Evolutionary conservation across 2,797 vertebrate genomes (phyloP), one percentile per base, ranked within the genome.

Genomic region (Pygocentrus nattereri): DNA sequence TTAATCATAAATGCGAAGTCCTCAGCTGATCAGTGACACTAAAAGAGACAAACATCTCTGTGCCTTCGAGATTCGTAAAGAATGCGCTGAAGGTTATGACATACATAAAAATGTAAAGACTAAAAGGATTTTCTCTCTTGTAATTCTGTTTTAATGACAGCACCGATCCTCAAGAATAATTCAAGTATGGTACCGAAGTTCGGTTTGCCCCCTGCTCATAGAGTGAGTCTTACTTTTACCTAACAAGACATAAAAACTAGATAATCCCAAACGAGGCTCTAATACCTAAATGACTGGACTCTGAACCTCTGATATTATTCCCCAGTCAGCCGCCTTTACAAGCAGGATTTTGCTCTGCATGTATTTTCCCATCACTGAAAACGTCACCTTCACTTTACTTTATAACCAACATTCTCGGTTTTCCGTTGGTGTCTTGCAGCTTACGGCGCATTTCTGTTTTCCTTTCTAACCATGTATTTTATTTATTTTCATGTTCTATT

Each of bases 381-480:
- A 82, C 31, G 80, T 67, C 80, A 77, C 61, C 56, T 82, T 64
- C 58, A 81, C 67, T 77, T 82, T 77, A 82, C 67, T 82, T 82
- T 72, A 82, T 72, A 72, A 72, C 68, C 61, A 65, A 30, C 58
- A 23, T 47, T 65, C 54, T 47, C 38, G 8, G 47, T 72, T 82
- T 82, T 82, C 80, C 80, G 58, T 64, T 12, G 47, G 68, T 72
- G 68, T 73, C 68, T 47, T 58, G 3, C 31, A 31, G 74, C 67
- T 56, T 77, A 65, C 23, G 27, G 68, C 30, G 2, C n/a, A 52
- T 54, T 78, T 77, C 44, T 82, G 67, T 82, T 82, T 82, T 82
- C 67, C 61, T 77, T 82, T 82, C 80, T 82, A 44, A 78, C 68
- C 74, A 56, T 54, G 68, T 78, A 82, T 82, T 82, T 82, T 77